A percentile compares a stretch with the other conserved stretches of the same genome.
These are phyloP conservation scores for Falco biarmicus DNA, from an alignment of 2,797 vertebrate genomes.

Conservation along the genomic window DNA sequence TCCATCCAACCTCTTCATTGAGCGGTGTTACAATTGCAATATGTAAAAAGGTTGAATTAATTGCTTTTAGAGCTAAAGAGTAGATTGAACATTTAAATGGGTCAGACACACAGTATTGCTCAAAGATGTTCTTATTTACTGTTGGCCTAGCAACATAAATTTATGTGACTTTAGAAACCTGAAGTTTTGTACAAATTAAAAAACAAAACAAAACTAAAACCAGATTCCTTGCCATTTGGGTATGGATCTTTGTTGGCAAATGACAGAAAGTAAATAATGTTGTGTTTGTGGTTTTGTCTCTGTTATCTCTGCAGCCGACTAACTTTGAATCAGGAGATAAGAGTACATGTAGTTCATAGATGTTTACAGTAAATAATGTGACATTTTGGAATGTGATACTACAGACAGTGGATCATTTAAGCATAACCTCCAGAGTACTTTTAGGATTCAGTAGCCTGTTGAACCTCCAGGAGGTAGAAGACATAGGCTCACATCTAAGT, in stretches of 20 bases:
- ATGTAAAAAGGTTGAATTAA: not conserved
- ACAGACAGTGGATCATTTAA: not conserved
- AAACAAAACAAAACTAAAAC: not conserved
- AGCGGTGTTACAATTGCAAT: not conserved
- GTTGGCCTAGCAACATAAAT: not conserved
- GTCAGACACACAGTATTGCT: not conserved
- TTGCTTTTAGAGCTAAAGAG: not conserved
- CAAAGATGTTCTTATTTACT: not conserved
- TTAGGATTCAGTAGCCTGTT: not conserved
- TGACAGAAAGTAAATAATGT: conserved; percentile 2
- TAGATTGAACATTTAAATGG: not conserved
- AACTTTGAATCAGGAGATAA: conserved; percentile 48
- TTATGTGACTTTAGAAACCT: not conserved
- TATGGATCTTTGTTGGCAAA: conserved; percentile 33
- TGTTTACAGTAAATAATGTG: conserved; percentile 25
- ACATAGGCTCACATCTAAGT: not conserved
- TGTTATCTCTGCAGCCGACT: conserved; percentile 1
- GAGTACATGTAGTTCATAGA: not conserved
- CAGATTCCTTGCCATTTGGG: not conserved
- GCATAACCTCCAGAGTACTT: not conserved
- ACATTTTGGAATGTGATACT: conserved; percentile 15
- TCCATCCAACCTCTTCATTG: not conserved
- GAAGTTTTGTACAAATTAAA: not conserved
- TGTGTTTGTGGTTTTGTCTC: conserved; percentile 9
- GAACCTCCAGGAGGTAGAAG: not conserved